Base-by-base conservation (phyloP, 1,140 invertebrate genomes). In the Lineus longissimus region DNA sequence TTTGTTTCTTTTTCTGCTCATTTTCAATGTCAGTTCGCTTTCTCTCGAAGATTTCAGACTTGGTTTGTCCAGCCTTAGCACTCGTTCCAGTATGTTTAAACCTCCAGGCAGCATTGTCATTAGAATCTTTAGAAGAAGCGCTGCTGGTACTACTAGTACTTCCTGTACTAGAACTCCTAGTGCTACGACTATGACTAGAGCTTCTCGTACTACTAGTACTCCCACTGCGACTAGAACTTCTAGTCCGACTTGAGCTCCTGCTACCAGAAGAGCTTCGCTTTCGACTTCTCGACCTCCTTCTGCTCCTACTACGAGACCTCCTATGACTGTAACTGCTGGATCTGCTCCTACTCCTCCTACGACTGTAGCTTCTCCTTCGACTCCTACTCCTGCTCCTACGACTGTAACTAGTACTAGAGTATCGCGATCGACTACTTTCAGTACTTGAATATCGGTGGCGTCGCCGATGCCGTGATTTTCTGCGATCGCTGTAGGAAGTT, bases 111-210 rank as follows among this genome's bases (percentile, higher is more conserved):
- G 33, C 33, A 36, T 36, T 36, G 15, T 36, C 33, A 36, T 36
- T 36, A 36, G 33, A 36, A 36, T 63, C 13, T 19, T 56, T 4
- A 30, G 33, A 9, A 33, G 31, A 23, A n/a, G 36, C 7, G 17
- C 43, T 63, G 22, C 25, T 63, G 15, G 9, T 57, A 41, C 41
- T 63, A 11, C 41, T 63, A n/a, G 54, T 58, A 25, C 62, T 63
- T 1, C 54, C 57, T 25, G 27, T 58, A n/a, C 40, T 63, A 27
- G 22, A 43, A 43, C 40, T 58, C 17, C 19, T 58, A 45, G 25
- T 45, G 6, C 13, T 59, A 30, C 62, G 33, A 43, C 55, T 63
- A 11, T 55, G 56, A 1, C 62, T 63, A 1, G 54, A 57, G 17
- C 19, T 63, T 15, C 62, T 63, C 0, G 25, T 47, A 43, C 55